Conservation (phyloP, 2,797 vertebrate genomes). For the Melanotaenia boesemani region DNA sequence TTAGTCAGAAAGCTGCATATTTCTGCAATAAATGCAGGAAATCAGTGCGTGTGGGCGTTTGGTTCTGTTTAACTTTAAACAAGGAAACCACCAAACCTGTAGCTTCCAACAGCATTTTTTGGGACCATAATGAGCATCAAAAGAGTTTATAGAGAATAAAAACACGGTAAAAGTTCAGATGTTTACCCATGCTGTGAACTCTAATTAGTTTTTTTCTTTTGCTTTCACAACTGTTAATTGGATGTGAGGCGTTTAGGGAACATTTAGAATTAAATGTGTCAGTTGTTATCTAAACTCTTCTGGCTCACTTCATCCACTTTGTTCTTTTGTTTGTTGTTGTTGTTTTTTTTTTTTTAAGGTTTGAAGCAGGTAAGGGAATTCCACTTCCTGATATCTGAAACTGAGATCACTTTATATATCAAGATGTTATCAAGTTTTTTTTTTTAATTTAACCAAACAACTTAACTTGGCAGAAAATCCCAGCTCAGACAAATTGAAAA, state of each 20-base stretch:
- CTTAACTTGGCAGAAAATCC: background rate
- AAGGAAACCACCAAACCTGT: background rate
- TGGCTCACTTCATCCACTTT: background rate
- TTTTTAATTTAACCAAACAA: too few relatives aligned
- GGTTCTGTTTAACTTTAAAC: background rate
- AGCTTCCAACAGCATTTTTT: background rate
- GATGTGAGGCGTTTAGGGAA: background rate
- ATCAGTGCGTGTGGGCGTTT: background rate
- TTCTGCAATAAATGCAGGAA: constrained; percentile 1
- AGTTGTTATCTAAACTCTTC: background rate
- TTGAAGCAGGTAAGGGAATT: background rate
- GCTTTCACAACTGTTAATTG: background rate
- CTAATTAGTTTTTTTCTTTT: background rate
- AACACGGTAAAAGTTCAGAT: background rate
- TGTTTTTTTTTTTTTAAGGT: background rate
- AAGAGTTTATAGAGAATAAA: background rate
- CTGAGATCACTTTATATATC: background rate
- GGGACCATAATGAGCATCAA: background rate
- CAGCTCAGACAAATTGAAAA: background rate
- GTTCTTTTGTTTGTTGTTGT: too few relatives aligned
- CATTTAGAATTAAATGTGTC: background rate
- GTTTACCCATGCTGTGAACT: background rate
- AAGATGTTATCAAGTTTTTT: background rate
- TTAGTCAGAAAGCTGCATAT: constrained; percentile 12
- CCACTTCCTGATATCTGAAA: background rate